Evolutionary conservation across 2,888 invertebrate species (phyloP), one percentile per base, ranked within the genome.

Genomic region (Calameuta idolon): DNA sequence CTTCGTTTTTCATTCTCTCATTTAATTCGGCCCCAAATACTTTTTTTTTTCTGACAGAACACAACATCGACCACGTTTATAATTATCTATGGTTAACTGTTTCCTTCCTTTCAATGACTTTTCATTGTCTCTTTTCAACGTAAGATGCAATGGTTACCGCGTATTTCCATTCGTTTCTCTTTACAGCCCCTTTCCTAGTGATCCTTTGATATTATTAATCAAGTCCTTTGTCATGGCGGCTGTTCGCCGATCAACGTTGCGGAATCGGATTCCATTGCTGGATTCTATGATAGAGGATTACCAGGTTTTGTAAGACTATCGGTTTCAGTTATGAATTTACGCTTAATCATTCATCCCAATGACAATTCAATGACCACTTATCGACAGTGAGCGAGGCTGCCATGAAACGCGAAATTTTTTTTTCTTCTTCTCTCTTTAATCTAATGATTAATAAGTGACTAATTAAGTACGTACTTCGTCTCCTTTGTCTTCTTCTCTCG

Each of bases 401-500:
- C 23, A 23, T 9, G 9, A 23, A 55, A 55, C 2, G 23, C 55
- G 23, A 23, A 15, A 0, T 40, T 23, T 0, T 1, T 23, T 9
- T 55, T 55, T 9, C 9, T 0, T 23, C 9, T 23, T 5, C 9
- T 55, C 9, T 23, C 1, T 55, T 2, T 9, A 2, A 9, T 23
- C 23, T 55, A 55, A 5, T 55, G 2, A 23, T 23, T 23, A 31
- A 30, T 4, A 12, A 71, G 12, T 15, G 4, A 71, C 11, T 71
- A 31, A 3, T 1, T 31, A 79, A 79, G 80, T 85, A 87, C 89
- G 88, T 87, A 92, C 91, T 84, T 90, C 88, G 79, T 89, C 89
- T 76, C 84, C 81, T 86, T 91, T 91, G 71, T 71, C 71, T 83
- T 90, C 90, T 31, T 89, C 90, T 77, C 87, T 87, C 35, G 90